Evolutionary conservation across 1,140 invertebrate species (phyloP), one percentile per base, ranked within the genome.

Genomic region (Meloidogyne hapla): DNA sequence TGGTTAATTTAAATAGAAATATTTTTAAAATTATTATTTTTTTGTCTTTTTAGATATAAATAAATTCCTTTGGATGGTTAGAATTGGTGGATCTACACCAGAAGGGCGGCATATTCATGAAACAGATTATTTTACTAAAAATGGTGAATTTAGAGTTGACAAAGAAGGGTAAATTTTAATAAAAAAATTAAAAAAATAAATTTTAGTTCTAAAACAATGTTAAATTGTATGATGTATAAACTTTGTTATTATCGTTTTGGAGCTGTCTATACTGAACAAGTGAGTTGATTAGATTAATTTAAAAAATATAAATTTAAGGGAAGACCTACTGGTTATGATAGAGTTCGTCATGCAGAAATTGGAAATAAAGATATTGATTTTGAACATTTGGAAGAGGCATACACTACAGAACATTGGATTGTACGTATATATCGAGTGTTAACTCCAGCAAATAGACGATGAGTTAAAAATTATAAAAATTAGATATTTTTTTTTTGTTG

Each of bases 61-160:
- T 87, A 99, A 99, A 89, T 99, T 99, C 87, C 91, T 99, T 70
- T 99, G 97, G 97, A 99, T 99, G 96, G 96, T 99, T 5, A 89
- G 97, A 78, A 99, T 99, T 81, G 97, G 97, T 98, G 90, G 96
- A 95, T 65, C 96, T 98, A 89, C 96, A 97, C 90, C 96, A 95
- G 10, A 96, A 95, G 82, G 77, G 1, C 26, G 23, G 4, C 80
- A 83, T 48, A 85, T 89, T 63, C 88, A 94, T 91, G 96, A 99
- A 90, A 93, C 92, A 81, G 95, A 99, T 88, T 99, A 97, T 87
- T 99, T 97, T 87, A 97, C 95, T 0, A 94, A 95, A 83, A 91
- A 93, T 83, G 96, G 97, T 33, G 96, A 99, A 90, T 99, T 98
- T 87, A 89, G 96, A 71, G 93, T 99, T 38, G 96, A 99, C 88